phyloP scores from a whole-genome alignment of 1,140 invertebrate genomes.

The Euura lappo region DNA sequence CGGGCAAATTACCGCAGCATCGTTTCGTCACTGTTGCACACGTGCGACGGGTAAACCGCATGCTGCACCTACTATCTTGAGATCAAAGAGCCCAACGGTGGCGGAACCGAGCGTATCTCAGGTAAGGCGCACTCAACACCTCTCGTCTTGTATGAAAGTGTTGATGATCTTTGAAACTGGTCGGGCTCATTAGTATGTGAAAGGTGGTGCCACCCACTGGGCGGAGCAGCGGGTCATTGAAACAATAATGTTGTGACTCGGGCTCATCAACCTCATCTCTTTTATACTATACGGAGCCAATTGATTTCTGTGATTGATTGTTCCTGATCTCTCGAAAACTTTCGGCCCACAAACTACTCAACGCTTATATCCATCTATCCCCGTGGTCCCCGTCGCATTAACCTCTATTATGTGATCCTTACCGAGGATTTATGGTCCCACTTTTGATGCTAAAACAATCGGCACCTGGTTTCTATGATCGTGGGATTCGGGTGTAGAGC shows the following conservation, averaged over 20 bases:
- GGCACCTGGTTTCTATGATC: background rate
- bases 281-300: conserved; percentile 15
- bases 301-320: conserved; percentile 42
- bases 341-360: background rate
- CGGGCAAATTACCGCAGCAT: no score
- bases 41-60: no score
- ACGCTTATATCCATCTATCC: no score
- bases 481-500: no score
- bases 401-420: background rate
- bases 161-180: conserved; percentile 41
- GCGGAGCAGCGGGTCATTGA: conserved; percentile 42
- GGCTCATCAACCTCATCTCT: conserved; percentile 33
- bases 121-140: conserved; percentile 16
- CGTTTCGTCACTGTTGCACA: no score
- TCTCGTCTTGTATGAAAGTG: conserved; percentile 23
- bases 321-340: conserved; percentile 11
- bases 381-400: background rate
- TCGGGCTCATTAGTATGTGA: conserved; percentile 42
- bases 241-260: conserved; percentile 45
- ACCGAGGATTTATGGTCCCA: background rate
- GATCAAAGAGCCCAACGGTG: background rate
- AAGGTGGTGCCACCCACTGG: conserved; percentile 42
- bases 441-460: background rate
- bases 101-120: background rate
- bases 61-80: no score